Percentiles rank a stretch among this genome's conserved stretches.
Conservation (phyloP, 2,888 invertebrate genomes). For the Synanthedon vespiformis region DNA sequence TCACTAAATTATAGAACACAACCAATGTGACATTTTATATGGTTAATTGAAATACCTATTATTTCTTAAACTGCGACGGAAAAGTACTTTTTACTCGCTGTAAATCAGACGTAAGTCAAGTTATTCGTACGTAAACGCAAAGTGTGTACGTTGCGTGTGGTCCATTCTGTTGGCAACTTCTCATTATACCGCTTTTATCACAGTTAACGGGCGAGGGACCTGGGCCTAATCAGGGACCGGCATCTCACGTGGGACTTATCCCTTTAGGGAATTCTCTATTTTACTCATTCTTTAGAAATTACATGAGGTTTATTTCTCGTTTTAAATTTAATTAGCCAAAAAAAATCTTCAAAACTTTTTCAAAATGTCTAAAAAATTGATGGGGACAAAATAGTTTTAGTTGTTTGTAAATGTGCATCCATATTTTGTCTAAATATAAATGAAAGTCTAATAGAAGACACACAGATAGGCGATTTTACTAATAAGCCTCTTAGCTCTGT, state of each 20-base stretch:
- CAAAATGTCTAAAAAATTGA: neutral
- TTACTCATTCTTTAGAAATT: conserved; percentile 21
- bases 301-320: conserved; percentile 12
- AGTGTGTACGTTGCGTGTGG: conserved; percentile 9
- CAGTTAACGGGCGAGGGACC: conserved; percentile 13
- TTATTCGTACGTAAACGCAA: conserved; percentile 1
- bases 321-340: conserved; percentile 21
- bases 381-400: too few relatives aligned
- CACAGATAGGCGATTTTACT: too few relatives aligned
- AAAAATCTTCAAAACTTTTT: neutral
- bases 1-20: too few relatives aligned
- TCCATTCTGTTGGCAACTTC: conserved; percentile 9
- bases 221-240: conserved; percentile 16
- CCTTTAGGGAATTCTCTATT: conserved; percentile 14
- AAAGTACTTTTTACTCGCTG: neutral
- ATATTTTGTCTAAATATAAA: too few relatives aligned
- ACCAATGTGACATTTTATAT: too few relatives aligned
- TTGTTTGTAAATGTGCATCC: too few relatives aligned
- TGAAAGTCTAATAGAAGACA: too few relatives aligned
- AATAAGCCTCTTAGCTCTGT: too few relatives aligned
- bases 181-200: conserved; percentile 18
- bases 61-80: neutral
- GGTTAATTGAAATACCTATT: too few relatives aligned
- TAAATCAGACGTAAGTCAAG: too few relatives aligned
- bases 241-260: conserved; percentile 5